phyloP scores from a whole-genome alignment of 2,888 invertebrate species.

The Dendrolimus houi region DNA sequence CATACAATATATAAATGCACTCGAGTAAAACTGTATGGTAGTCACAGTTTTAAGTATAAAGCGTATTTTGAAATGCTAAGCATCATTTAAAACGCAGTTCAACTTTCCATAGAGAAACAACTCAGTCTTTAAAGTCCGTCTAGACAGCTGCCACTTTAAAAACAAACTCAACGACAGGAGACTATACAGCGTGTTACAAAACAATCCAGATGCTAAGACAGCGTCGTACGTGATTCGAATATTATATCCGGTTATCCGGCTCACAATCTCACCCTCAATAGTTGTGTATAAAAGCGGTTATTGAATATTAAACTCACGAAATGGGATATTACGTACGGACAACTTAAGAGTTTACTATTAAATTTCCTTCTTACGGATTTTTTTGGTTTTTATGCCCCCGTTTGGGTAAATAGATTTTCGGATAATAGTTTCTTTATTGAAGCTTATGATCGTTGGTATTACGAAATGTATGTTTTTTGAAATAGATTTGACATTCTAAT shows the following conservation, averaged over 20 bases:
- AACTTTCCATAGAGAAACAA: too few species aligned
- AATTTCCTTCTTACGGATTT: constrained; percentile 11
- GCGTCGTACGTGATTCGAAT: constrained; percentile 54
- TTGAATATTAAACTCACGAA: constrained; percentile 53
- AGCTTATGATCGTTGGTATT: too few species aligned
- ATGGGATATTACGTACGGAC: constrained; percentile 29
- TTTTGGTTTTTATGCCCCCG: constrained; percentile 9
- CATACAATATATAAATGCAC: too few species aligned
- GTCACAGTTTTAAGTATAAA: too few species aligned
- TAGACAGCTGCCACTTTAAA: constrained; percentile 48
- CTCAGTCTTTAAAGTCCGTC: constrained; percentile 2
- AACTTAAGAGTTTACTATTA: constrained; percentile 26
- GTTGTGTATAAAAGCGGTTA: constrained; percentile 42
- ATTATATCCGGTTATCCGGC: constrained; percentile 10
- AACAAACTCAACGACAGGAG: constrained; percentile 46
- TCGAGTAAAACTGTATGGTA: too few species aligned
- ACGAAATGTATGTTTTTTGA: too few species aligned
- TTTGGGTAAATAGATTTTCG: neutral
- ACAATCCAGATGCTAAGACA: constrained; percentile 69
- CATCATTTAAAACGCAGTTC: too few species aligned
- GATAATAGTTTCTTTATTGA: neutral
- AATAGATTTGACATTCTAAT: too few species aligned
- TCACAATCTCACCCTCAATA: constrained; percentile 23
- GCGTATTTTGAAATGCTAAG: too few species aligned
- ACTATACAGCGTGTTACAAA: constrained; percentile 53